Conservation (phyloP, 2,797 vertebrate genomes). For the Triplophysa bombifrons region DNA sequence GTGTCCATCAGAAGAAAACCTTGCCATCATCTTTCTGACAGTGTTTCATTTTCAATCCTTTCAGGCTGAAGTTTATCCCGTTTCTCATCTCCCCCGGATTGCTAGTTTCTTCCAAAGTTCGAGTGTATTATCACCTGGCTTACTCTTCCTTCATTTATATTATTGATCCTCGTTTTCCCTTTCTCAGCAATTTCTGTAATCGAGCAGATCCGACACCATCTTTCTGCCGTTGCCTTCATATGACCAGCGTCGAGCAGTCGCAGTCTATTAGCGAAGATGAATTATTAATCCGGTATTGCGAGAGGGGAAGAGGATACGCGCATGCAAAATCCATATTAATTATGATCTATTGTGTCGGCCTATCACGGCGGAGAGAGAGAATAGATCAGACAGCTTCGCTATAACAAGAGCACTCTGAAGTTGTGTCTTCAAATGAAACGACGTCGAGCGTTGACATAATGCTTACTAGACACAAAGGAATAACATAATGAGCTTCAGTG, state of each 20-base stretch:
- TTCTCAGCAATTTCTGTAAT: constrained; percentile 34
- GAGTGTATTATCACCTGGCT: constrained; percentile 13
- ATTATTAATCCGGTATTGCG: constrained; percentile 44
- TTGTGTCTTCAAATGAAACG: not conserved
- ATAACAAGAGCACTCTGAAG: constrained; percentile 17
- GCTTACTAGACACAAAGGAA: constrained; percentile 7
- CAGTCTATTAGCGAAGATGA: constrained; percentile 33
- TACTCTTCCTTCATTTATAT: not conserved
- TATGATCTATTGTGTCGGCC: constrained; percentile 28
- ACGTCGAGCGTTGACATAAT: not conserved
- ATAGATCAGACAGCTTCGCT: not conserved
- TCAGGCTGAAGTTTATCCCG: not conserved
- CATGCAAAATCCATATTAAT: constrained; percentile 33
- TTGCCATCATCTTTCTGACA: not conserved
- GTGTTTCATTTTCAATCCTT: not conserved
- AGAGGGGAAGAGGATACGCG: constrained; percentile 19
- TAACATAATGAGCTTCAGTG: not conserved
- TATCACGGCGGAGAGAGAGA: not conserved
- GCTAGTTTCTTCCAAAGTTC: not conserved
- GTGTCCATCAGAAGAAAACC: too few species aligned
- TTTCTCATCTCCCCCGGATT: not conserved
- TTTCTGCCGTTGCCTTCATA: constrained; percentile 1
- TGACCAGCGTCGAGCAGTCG: constrained; percentile 28
- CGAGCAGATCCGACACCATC: constrained; percentile 19
- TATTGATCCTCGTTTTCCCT: constrained; percentile 2